Conservation (phyloP, 2,797 vertebrate species). For the Sparidentex hasta region DNA sequence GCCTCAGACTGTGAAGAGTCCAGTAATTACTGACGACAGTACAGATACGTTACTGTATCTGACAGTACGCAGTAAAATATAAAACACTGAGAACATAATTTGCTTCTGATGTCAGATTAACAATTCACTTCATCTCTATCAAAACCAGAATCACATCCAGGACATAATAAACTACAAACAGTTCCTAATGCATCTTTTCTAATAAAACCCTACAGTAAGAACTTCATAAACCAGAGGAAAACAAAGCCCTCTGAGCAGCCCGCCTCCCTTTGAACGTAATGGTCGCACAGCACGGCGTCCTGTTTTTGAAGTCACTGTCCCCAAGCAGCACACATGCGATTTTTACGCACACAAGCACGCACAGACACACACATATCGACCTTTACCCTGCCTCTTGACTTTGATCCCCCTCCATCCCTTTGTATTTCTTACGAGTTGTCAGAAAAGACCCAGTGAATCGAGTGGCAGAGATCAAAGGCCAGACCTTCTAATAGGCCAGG, state of each 20-base stretch:
- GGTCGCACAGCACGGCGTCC: slow-evolving; percentile 75
- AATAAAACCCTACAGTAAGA: slow-evolving; percentile 67
- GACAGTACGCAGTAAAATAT: neutral
- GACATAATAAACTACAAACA: slow-evolving; percentile 78
- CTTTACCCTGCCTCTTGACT: slow-evolving; percentile 89
- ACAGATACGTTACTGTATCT: neutral
- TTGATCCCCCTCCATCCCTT: slow-evolving; percentile 89
- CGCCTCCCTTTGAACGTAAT: slow-evolving; percentile 82
- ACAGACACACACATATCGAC: slow-evolving; percentile 74
- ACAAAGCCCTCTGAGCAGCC: slow-evolving; percentile 73
- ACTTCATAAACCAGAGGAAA: slow-evolving; percentile 77
- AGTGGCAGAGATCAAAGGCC: slow-evolving; percentile 93
- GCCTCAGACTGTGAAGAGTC: neutral
- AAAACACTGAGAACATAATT: neutral
- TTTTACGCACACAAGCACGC: slow-evolving; percentile 53
- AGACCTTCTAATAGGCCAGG: slow-evolving; percentile 84
- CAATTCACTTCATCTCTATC: slow-evolving; percentile 67
- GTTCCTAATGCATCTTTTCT: slow-evolving; percentile 70
- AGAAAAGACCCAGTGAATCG: slow-evolving; percentile 85
- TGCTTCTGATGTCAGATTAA: slow-evolving; percentile 44
- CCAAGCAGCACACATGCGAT: slow-evolving; percentile 66
- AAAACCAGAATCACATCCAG: slow-evolving; percentile 70
- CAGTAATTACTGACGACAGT: neutral
- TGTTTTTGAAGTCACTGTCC: slow-evolving; percentile 82
- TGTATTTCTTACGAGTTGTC: slow-evolving; percentile 87